These are phyloP conservation scores for Megastigmus dorsalis DNA, from an alignment of 2,888 invertebrate genomes.

Conservation along the genomic window DNA sequence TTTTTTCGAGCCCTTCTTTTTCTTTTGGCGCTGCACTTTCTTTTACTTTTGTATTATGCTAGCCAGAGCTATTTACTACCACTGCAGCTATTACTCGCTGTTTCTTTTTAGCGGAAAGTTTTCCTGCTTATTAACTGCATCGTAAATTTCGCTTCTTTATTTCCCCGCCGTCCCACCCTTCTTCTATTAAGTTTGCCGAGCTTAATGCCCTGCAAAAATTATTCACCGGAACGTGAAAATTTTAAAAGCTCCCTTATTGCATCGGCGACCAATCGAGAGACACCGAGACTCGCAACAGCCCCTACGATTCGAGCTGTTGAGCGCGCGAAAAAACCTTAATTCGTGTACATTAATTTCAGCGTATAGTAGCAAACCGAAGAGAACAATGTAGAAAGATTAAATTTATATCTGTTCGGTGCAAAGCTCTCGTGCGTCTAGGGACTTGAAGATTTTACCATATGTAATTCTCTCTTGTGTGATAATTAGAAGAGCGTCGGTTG, in stretches of 20 bases:
- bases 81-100: constrained; percentile 37
- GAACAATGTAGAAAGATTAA: no score
- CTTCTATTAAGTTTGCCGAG: neutral
- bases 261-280: neutral
- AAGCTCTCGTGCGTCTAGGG: no score
- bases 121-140: constrained; percentile 32
- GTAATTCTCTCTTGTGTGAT: constrained; percentile 12
- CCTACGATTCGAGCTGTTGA: no score
- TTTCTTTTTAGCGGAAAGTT: constrained; percentile 29
- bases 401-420: no score
- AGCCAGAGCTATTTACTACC: constrained; percentile 39
- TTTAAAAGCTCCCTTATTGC: neutral
- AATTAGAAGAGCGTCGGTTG: neutral
- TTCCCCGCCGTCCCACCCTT: no score
- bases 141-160: constrained; percentile 10
- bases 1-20: constrained; percentile 10
- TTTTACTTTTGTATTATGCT: constrained; percentile 30
- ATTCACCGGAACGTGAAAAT: neutral
- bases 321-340: no score
- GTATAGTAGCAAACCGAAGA: no score
- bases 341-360: no score
- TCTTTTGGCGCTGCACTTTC: constrained; percentile 18
- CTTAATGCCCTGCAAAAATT: neutral
- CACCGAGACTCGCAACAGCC: no score
- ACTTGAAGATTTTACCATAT: no score